Evolutionary conservation across 2,797 vertebrate species (phyloP).

Genomic region (Brotula barbata): DNA sequence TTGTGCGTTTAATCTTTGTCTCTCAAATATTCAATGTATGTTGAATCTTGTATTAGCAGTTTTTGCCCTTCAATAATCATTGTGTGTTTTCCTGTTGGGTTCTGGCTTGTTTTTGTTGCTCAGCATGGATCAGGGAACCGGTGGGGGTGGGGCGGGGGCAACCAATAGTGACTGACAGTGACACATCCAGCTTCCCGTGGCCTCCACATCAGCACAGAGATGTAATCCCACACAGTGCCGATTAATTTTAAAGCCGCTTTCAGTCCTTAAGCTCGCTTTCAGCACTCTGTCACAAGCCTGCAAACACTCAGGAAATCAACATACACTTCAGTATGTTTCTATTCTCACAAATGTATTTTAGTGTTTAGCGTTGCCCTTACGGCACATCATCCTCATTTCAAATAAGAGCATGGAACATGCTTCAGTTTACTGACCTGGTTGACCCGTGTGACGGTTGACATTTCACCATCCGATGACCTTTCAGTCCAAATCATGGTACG

Average conservation of each 20-base stretch:
- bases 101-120: neutral
- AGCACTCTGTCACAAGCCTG: slow-evolving; percentile 56
- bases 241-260: slow-evolving; percentile 82
- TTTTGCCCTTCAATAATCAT: too few species aligned
- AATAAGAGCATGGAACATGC: too few species aligned
- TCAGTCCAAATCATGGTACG: too few species aligned
- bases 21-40: too few species aligned
- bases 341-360: slow-evolving; percentile 26
- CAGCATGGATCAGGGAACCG: neutral
- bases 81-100: too few species aligned
- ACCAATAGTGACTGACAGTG: slow-evolving; percentile 26
- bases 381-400: neutral
- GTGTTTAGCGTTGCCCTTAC: neutral
- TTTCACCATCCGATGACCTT: too few species aligned
- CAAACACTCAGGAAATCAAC: slow-evolving; percentile 32
- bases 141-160: slow-evolving; percentile 1
- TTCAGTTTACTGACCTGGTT: too few species aligned
- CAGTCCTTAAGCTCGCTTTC: slow-evolving; percentile 72
- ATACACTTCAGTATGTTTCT: slow-evolving; percentile 36
- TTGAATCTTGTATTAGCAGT: too few species aligned
- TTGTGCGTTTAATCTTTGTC: too few species aligned
- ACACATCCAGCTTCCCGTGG: slow-evolving; percentile 36
- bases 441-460: too few species aligned
- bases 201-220: slow-evolving; percentile 50
- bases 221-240: slow-evolving; percentile 75